Conservation (phyloP, 2,797 vertebrate species). For the Leuciscus waleckii region DNA sequence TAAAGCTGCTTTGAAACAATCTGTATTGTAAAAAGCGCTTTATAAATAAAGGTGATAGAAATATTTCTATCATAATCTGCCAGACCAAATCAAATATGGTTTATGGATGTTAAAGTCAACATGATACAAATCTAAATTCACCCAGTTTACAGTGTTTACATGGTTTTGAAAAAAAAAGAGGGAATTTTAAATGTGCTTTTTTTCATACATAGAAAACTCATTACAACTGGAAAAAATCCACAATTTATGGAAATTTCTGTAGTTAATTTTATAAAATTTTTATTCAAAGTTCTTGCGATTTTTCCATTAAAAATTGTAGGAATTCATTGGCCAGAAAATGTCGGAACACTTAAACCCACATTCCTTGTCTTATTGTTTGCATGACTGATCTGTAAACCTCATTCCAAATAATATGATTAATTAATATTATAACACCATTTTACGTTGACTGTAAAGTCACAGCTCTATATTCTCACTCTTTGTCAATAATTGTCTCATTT, state of each 20-base stretch:
- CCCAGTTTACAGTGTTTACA: not conserved
- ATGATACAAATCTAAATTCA: not conserved
- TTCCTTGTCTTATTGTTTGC: not conserved
- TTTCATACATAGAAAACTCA: not conserved
- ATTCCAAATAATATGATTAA: too few relatives aligned
- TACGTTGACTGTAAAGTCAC: not conserved
- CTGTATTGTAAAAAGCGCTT: too few relatives aligned
- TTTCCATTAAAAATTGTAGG: not conserved
- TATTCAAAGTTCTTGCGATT: not conserved
- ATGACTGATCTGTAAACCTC: too few relatives aligned
- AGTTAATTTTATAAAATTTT: not conserved
- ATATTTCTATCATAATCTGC: not conserved
- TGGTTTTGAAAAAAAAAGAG: not conserved
- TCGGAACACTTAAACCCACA: not conserved
- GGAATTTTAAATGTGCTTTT: not conserved
- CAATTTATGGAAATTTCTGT: not conserved
- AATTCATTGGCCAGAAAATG: not conserved
- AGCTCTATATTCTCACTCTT: not conserved
- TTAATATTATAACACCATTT: too few relatives aligned
- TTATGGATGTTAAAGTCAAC: not conserved
- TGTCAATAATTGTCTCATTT: not conserved
- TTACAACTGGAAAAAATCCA: not conserved
- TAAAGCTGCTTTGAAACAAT: not conserved
- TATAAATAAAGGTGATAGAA: too few relatives aligned
- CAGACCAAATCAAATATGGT: not conserved